Evolutionary conservation across 2,797 vertebrate genomes (phyloP).

Genomic region (Molossus molossus): DNA sequence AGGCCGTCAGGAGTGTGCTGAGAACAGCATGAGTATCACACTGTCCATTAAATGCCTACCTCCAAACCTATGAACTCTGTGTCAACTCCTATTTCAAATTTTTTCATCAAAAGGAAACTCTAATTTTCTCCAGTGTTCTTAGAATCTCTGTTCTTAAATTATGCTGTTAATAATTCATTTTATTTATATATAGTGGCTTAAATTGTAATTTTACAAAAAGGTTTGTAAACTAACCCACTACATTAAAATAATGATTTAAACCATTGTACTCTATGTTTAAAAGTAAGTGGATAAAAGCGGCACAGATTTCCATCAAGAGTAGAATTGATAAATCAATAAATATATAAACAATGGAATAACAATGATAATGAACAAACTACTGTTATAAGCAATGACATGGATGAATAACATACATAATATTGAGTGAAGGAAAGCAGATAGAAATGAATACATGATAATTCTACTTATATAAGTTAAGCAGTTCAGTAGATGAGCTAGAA

Average conservation of each 20-base stretch:
- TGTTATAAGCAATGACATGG: background rate
- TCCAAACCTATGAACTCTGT: background rate
- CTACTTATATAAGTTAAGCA: background rate
- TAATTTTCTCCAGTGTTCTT: background rate
- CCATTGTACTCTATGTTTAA: slow-evolving; percentile 49
- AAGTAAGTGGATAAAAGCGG: slow-evolving; percentile 56
- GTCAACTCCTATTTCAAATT: background rate
- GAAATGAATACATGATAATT: background rate
- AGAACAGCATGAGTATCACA: background rate
- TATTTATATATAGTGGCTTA: slow-evolving; percentile 78
- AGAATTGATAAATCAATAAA: background rate
- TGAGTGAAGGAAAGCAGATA: background rate
- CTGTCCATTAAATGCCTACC: background rate
- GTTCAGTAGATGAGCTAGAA: background rate
- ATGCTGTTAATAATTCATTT: slow-evolving; percentile 69
- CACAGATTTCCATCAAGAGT: background rate
- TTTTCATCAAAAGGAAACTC: background rate
- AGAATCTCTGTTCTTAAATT: slow-evolving; percentile 58
- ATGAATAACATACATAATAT: background rate
- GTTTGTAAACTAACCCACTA: slow-evolving; percentile 80
- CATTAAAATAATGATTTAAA: slow-evolving; percentile 75
- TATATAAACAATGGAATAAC: background rate
- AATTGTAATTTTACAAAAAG: slow-evolving; percentile 76
- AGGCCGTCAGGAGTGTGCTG: background rate
- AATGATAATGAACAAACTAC: background rate